Evolutionary conservation across 2,888 invertebrate species (phyloP).

Genomic region (Altica lythri): DNA sequence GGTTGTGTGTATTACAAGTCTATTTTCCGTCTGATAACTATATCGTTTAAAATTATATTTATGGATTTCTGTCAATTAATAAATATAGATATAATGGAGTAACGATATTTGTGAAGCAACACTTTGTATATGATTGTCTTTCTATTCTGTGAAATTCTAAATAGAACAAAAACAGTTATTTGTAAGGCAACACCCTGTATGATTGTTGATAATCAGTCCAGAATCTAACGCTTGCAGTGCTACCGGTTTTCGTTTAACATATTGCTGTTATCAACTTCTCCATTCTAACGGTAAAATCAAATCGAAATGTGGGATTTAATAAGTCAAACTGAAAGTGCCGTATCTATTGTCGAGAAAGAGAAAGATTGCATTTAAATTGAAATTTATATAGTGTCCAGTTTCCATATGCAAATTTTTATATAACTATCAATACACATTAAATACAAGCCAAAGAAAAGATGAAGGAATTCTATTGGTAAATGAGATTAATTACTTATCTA

Average conservation of each 20-base stretch:
- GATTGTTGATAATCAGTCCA: slow-evolving; percentile 2
- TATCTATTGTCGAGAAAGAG: slow-evolving; percentile 9
- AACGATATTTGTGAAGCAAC: too few relatives aligned
- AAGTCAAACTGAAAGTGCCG: slow-evolving; percentile 12
- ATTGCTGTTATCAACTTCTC: slow-evolving; percentile 18
- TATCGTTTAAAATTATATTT: too few relatives aligned
- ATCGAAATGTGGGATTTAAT: slow-evolving; percentile 21
- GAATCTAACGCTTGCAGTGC: slow-evolving; percentile 13
- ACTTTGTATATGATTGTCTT: too few relatives aligned
- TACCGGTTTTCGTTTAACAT: slow-evolving; percentile 24
- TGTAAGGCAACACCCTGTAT: slow-evolving; percentile 9
- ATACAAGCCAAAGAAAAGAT: not conserved
- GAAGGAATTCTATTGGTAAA: too few relatives aligned
- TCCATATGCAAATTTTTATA: slow-evolving; percentile 14
- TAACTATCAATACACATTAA: slow-evolving; percentile 2
- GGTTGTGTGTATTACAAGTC: too few relatives aligned
- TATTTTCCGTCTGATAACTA: too few relatives aligned
- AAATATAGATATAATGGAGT: too few relatives aligned
- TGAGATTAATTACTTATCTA: too few relatives aligned
- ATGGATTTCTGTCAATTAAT: too few relatives aligned
- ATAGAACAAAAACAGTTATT: too few relatives aligned
- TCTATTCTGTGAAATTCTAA: too few relatives aligned
- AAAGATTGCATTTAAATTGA: slow-evolving; percentile 18
- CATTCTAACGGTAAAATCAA: slow-evolving; percentile 21
- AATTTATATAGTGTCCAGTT: slow-evolving; percentile 11